A percentile compares a stretch with the other conserved stretches of the same genome.
Evolutionary conservation across 1,140 invertebrate species (phyloP).

Genomic region (Microplitis demolitor): DNA sequence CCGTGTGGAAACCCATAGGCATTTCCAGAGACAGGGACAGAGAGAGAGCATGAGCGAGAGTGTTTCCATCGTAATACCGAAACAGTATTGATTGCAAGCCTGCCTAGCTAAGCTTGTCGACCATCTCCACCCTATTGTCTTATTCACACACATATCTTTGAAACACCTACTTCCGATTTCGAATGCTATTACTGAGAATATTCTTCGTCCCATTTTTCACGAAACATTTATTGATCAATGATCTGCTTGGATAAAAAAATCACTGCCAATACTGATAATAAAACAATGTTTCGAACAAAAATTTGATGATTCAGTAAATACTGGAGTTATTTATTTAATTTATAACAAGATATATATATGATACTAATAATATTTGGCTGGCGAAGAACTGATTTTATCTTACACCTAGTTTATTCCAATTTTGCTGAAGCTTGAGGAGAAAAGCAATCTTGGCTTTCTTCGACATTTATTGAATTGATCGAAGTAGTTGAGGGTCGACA

Average conservation of each 20-base stretch:
- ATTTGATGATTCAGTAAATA: too few relatives aligned
- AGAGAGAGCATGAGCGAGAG: constrained; percentile 35
- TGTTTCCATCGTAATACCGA: constrained; percentile 61
- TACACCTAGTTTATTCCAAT: constrained; percentile 6
- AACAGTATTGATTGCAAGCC: constrained; percentile 60
- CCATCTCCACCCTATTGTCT: constrained; percentile 13
- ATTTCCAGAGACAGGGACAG: constrained; percentile 41
- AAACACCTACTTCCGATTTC: constrained; percentile 18
- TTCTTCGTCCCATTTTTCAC: not conserved
- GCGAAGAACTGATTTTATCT: constrained; percentile 2
- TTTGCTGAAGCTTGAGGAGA: not conserved
- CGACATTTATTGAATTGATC: constrained; percentile 24
- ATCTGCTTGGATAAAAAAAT: too few relatives aligned
- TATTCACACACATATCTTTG: constrained; percentile 26
- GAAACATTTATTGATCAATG: constrained; percentile 1
- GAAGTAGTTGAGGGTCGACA: not conserved
- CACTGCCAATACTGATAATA: too few relatives aligned
- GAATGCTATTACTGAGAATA: not conserved
- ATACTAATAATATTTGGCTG: too few relatives aligned
- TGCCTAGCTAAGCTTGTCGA: constrained; percentile 40
- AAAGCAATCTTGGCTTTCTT: constrained; percentile 5
- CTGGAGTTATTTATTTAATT: too few relatives aligned
- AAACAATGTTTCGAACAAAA: too few relatives aligned
- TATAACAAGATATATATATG: too few relatives aligned
- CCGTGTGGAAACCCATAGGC: constrained; percentile 49